A percentile compares a stretch with the other conserved stretches of the same genome.
These are phyloP conservation scores for Napeogenes inachia DNA, from an alignment of 2,888 invertebrate genomes.

Conservation along the genomic window DNA sequence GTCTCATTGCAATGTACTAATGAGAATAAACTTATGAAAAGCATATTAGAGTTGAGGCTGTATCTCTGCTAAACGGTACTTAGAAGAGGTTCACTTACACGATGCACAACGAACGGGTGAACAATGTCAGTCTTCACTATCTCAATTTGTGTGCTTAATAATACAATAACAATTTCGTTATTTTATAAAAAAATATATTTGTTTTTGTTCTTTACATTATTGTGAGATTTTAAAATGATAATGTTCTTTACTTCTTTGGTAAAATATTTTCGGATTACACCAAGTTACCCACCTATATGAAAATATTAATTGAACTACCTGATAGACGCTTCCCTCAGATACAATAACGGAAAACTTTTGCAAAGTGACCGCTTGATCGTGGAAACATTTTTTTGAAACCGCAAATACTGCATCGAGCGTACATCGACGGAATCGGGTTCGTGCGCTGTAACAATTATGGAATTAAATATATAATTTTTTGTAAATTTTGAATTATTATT, in stretches of 20 bases:
- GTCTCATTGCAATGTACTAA: too few species aligned
- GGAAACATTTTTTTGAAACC: conserved; percentile 35
- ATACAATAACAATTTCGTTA: neutral
- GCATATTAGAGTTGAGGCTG: too few species aligned
- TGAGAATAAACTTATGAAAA: too few species aligned
- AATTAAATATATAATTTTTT: neutral
- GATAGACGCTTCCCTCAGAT: conserved; percentile 63
- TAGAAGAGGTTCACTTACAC: too few species aligned
- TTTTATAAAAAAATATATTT: neutral
- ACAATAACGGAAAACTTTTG: conserved; percentile 65
- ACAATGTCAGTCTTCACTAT: too few species aligned
- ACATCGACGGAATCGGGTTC: conserved; percentile 58
- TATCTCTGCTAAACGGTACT: too few species aligned
- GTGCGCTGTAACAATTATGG: conserved; percentile 44
- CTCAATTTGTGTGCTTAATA: too few species aligned
- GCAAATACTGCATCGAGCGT: conserved; percentile 52
- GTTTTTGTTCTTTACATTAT: too few species aligned
- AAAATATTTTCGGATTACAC: too few species aligned
- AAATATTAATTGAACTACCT: conserved; percentile 40
- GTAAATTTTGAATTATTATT: neutral
- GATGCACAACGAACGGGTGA: too few species aligned
- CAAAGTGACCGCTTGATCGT: conserved; percentile 47
- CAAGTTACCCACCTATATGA: neutral
- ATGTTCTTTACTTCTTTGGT: too few species aligned
- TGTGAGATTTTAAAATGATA: too few species aligned